A percentile compares a stretch with the other conserved stretches of the same genome.
phyloP scores from a whole-genome alignment of 2,113 vertebrate species.

The Zosterops borbonicus region DNA sequence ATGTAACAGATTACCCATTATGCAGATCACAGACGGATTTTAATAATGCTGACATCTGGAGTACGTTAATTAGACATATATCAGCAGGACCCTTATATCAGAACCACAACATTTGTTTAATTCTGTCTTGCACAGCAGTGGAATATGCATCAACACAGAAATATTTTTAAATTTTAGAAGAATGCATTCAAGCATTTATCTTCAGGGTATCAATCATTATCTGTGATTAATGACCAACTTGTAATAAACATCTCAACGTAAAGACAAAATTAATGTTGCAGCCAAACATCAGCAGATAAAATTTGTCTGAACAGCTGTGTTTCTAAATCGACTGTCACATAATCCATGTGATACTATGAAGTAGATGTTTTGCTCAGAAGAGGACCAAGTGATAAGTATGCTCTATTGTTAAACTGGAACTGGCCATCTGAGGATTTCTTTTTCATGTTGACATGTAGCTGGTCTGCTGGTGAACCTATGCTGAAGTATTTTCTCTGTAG shows the following conservation, averaged over 20 bases:
- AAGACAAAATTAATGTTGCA: conserved; percentile 42
- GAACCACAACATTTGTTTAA: neutral
- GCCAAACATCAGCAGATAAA: conserved; percentile 21
- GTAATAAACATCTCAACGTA: conserved; percentile 16
- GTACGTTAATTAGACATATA: neutral
- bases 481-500: neutral
- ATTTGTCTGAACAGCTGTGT: neutral
- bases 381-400: neutral
- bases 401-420: neutral
- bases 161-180: neutral
- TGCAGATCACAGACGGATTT: neutral
- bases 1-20: neutral
- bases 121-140: neutral
- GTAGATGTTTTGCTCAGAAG: neutral
- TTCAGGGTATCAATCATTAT: neutral
- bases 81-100: neutral
- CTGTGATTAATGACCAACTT: conserved; percentile 8
- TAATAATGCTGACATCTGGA: neutral
- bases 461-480: neutral
- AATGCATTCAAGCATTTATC: conserved; percentile 6
- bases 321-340: conserved; percentile 25
- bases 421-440: neutral
- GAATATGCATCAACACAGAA: neutral
- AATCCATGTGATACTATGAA: neutral
- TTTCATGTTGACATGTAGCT: neutral